A percentile compares a stretch with the other conserved stretches of the same genome.
phyloP scores from a whole-genome alignment of 1,140 invertebrate genomes.

The Neodiprion virginianus region DNA sequence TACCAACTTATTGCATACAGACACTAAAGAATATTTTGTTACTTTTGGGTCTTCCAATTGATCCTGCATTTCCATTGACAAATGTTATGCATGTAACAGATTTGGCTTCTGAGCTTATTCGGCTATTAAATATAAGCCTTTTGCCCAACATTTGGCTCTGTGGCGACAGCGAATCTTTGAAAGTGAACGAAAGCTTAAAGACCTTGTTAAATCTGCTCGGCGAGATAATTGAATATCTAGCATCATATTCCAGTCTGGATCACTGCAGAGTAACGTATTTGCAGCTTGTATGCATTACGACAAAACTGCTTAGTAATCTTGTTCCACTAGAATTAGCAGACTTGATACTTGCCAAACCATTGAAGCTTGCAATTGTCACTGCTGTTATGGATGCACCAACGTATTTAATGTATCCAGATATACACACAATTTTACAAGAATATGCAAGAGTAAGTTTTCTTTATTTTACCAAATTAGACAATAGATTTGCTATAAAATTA shows the following conservation, averaged over 20 bases:
- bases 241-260: conserved; percentile 38
- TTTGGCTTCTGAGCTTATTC: conserved; percentile 44
- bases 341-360: conserved; percentile 40
- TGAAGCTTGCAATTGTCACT: conserved; percentile 42
- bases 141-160: conserved; percentile 52
- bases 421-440: conserved; percentile 44
- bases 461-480: conserved; percentile 1
- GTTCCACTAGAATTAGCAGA: conserved; percentile 51
- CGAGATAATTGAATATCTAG: conserved; percentile 47
- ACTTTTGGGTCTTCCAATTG: conserved; percentile 39
- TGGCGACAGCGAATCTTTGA: conserved; percentile 39
- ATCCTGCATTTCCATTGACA: conserved; percentile 38
- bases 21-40: conserved; percentile 53
- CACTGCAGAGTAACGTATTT: conserved; percentile 47
- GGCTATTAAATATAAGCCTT: conserved; percentile 44
- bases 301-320: conserved; percentile 45
- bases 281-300: conserved; percentile 41
- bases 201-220: conserved; percentile 41
- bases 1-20: conserved; percentile 63
- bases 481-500: neutral
- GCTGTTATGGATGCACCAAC: conserved; percentile 51
- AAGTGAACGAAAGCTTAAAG: conserved; percentile 48
- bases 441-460: conserved; percentile 44
- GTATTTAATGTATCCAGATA: conserved; percentile 43
- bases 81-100: conserved; percentile 42